phyloP scores from a whole-genome alignment of 37 sponge, comb jelly and placozoan species.

The Aplysina aerophoba region DNA sequence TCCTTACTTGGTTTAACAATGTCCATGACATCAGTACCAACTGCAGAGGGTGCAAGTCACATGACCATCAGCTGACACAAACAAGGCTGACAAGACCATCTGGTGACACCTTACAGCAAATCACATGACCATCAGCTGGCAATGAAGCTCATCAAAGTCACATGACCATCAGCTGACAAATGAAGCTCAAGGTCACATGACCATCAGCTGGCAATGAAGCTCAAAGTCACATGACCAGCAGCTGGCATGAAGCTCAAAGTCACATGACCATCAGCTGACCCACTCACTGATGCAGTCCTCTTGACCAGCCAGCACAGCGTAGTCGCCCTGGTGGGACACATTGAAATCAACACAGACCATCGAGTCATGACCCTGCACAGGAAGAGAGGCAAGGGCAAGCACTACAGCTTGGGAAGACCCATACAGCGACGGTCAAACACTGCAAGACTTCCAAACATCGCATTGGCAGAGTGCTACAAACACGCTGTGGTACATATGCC shows the following conservation, averaged over 20 bases:
- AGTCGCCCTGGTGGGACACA: constrained; percentile 81
- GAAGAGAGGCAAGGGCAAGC: background rate
- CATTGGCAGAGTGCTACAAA: no score
- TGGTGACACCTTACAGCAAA: no score
- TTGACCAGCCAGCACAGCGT: constrained; percentile 28
- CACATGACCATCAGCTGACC: background rate
- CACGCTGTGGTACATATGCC: no score
- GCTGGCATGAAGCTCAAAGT: no score
- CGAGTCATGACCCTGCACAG: background rate
- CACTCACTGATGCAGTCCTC: constrained; percentile 13
- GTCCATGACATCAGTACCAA: constrained; percentile 92
- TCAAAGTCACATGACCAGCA: no score
- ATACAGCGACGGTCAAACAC: no score
- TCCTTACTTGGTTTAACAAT: constrained; percentile 60
- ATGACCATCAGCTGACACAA: background rate
- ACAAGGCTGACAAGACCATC: no score
- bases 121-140: background rate
- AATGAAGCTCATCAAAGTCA: no score
- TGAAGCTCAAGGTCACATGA: no score
- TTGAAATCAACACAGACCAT: constrained; percentile 56
- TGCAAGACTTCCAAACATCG: no score
- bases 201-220: background rate
- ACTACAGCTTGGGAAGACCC: background rate
- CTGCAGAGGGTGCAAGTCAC: constrained; percentile 18
- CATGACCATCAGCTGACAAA: background rate